Evolutionary conservation across 2,797 vertebrate species (phyloP), one percentile per base, ranked within the genome.

Genomic region (Microtus californicus): DNA sequence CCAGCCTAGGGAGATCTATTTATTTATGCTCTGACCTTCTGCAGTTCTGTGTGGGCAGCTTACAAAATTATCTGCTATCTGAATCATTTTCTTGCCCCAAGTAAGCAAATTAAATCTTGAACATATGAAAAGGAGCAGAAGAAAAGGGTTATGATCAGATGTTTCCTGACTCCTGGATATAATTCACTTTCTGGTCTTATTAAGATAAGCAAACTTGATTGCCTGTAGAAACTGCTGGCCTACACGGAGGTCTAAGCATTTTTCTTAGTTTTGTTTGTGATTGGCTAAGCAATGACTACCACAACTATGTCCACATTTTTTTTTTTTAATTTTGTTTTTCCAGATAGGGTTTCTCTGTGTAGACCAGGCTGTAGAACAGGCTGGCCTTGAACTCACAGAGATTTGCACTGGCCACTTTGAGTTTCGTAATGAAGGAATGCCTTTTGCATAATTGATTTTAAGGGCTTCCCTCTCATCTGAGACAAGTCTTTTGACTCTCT

Each of bases 101-200:
- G 48, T 81, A 89, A 92, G 40, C 29, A 82, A 90, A 59, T 14
- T 1, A 45, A 23, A 48, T 67, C 29, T 91, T 51, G 90, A 89
- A 69, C 14, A 37, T 69, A 19, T 40, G 43, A 67, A 48, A 71
- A 63, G 19, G 21, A 77, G 13, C 25, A 91, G 65, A 65, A 61
- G 73, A 48, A 87, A 23, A 37, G 27, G 25, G 11, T 37, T 82
- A 56, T 80, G 71, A 45, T 87, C 8, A 3, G 12, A 10, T 59
- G 21, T 87, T 95, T 93, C 48, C 63, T 94, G 40, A 29, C 34
- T 91, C n/a, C 87, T 89, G 85, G 61, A 59, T 82, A 69, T 4
- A 81, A 2, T n/a, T 94, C 67, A 34, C 45, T 91, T 87, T 56
- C 34, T 95, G 74, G 34, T 14, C 40, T 56, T 78, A 34, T 56